These are phyloP conservation scores for Idris sp. DNA, from an alignment of 1,140 invertebrate genomes.

Conservation along the genomic window DNA sequence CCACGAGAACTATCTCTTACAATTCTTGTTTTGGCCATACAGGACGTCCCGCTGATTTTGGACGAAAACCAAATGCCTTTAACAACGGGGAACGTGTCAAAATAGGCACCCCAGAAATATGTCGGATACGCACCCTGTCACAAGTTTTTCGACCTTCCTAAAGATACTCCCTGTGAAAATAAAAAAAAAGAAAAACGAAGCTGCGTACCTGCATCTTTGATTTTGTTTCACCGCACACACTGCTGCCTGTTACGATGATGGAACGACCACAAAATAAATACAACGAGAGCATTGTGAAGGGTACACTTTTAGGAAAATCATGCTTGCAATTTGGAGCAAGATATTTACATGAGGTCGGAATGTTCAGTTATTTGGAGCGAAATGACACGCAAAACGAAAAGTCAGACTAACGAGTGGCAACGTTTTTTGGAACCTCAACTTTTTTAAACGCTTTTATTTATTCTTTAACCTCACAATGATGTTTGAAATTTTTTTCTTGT, in stretches of 20 bases:
- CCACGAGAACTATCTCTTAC: slow-evolving; percentile 59
- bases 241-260: slow-evolving; percentile 27
- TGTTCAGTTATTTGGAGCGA: slow-evolving; percentile 28
- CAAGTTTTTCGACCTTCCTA: slow-evolving; percentile 47
- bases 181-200: slow-evolving; percentile 49
- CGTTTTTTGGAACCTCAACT: too few relatives aligned
- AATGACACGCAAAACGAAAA: slow-evolving; percentile 10
- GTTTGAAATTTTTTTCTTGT: too few relatives aligned
- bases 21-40: slow-evolving; percentile 65
- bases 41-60: slow-evolving; percentile 70
- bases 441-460: too few relatives aligned
- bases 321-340: slow-evolving; percentile 25
- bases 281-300: slow-evolving; percentile 14
- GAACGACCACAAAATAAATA: slow-evolving; percentile 44
- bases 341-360: slow-evolving; percentile 21
- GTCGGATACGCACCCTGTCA: slow-evolving; percentile 42
- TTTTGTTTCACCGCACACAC: slow-evolving; percentile 33
- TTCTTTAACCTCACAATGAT: too few relatives aligned
- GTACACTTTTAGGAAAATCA: slow-evolving; percentile 37
- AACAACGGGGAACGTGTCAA: slow-evolving; percentile 73
- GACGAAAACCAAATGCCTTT: slow-evolving; percentile 65
- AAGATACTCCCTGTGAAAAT: too few relatives aligned
- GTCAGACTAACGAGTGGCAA: too few relatives aligned
- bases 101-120: slow-evolving; percentile 66
- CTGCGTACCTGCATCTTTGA: slow-evolving; percentile 53